Conservation (phyloP, 2,888 invertebrate species). For the Portevinia maculata region DNA sequence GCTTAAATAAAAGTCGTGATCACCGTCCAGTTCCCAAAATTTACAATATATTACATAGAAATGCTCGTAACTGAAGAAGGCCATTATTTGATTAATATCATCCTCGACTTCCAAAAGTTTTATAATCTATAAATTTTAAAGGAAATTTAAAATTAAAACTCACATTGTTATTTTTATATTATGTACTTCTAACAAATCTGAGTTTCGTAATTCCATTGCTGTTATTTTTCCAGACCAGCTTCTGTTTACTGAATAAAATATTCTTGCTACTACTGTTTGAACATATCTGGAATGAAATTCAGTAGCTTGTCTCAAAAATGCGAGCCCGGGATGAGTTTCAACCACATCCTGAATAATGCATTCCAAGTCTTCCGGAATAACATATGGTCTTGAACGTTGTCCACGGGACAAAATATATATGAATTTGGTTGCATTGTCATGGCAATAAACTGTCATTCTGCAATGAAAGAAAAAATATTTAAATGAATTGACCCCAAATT, state of each 20-base stretch:
- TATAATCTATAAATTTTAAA: slow-evolving; percentile 85
- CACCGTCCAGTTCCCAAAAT: slow-evolving; percentile 99
- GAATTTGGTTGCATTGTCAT: slow-evolving; percentile 95
- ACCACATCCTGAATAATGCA: slow-evolving; percentile 98
- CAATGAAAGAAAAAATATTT: slow-evolving; percentile 75
- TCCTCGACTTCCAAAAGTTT: slow-evolving; percentile 96
- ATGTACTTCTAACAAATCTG: slow-evolving; percentile 90
- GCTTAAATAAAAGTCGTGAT: slow-evolving; percentile 98
- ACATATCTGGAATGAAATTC: slow-evolving; percentile 99
- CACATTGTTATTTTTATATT: background rate
- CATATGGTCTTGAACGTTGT: slow-evolving; percentile 83
- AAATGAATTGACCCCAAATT: background rate
- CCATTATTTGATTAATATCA: slow-evolving; percentile 97
- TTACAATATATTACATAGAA: slow-evolving; percentile 99
- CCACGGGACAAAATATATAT: slow-evolving; percentile 92
- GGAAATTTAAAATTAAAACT: slow-evolving; percentile 1
- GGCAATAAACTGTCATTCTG: slow-evolving; percentile 91
- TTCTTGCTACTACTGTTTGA: slow-evolving; percentile 98
- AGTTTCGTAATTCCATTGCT: slow-evolving; percentile 93
- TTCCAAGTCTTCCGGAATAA: slow-evolving; percentile 95
- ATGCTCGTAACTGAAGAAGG: slow-evolving; percentile 98
- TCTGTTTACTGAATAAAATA: slow-evolving; percentile 98
- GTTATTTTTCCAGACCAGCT: slow-evolving; percentile 98
- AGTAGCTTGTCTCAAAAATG: slow-evolving; percentile 97
- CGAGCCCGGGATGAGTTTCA: slow-evolving; percentile 98